A percentile compares a stretch with the other conserved stretches of the same genome.
phyloP scores from a whole-genome alignment of 2,888 invertebrate species.

The Meloe dianella region DNA sequence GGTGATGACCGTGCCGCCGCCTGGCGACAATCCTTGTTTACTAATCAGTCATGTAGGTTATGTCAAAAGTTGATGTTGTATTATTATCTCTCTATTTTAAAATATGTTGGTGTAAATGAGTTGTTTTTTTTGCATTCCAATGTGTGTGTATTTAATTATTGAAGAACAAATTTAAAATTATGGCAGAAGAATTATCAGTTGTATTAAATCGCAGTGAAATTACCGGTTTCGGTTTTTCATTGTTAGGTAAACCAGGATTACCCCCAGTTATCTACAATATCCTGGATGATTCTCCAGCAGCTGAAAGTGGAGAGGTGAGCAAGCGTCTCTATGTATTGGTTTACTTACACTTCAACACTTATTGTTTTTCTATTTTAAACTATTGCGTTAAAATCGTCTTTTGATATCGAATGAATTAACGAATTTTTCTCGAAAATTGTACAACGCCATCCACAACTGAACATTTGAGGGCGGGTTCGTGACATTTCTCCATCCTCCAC shows the following conservation, averaged over 20 bases:
- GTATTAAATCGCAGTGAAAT: slow-evolving; percentile 86
- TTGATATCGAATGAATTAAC: not conserved
- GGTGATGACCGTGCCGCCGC: slow-evolving; percentile 34
- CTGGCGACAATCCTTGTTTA: slow-evolving; percentile 40
- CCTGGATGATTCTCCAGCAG: slow-evolving; percentile 91
- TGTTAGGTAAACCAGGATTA: slow-evolving; percentile 88
- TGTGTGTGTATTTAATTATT: slow-evolving; percentile 32
- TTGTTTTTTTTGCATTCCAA: slow-evolving; percentile 38
- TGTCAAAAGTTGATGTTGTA: slow-evolving; percentile 45
- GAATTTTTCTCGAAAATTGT: not conserved
- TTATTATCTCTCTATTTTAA: slow-evolving; percentile 34
- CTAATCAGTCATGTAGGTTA: slow-evolving; percentile 55
- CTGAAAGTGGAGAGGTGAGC: slow-evolving; percentile 83
- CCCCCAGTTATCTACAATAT: slow-evolving; percentile 94
- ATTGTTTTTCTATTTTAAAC: no score
- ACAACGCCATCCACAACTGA: not conserved
- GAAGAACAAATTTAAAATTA: slow-evolving; percentile 53
- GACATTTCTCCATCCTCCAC: slow-evolving; percentile 5
- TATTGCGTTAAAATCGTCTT: not conserved
- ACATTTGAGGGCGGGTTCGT: slow-evolving; percentile 20
- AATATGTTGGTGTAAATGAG: slow-evolving; percentile 37
- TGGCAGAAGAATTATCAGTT: slow-evolving; percentile 90
- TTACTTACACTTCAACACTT: not conserved
- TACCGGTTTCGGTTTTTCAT: slow-evolving; percentile 89
- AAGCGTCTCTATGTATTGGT: not conserved